Conservation (phyloP, 2,797 vertebrate species). For the Rallus crepitans region DNA sequence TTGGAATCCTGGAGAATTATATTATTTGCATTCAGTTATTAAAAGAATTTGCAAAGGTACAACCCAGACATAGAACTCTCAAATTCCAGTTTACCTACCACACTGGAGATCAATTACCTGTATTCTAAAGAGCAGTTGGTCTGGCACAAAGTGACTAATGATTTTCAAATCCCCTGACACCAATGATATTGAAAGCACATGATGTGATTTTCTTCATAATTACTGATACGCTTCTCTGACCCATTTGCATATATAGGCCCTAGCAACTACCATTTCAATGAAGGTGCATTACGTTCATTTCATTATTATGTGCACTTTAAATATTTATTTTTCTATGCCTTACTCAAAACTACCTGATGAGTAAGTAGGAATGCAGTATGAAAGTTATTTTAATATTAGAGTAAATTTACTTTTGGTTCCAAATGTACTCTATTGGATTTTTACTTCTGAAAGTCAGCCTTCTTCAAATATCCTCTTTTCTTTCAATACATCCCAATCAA, state of each 20-base stretch:
- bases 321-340: neutral
- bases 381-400: neutral
- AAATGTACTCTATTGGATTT: neutral
- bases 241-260: neutral
- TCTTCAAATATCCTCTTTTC: neutral
- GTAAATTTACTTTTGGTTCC: neutral
- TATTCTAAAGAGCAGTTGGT: neutral
- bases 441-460: neutral
- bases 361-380: neutral
- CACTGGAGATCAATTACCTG: neutral
- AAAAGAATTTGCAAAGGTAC: neutral
- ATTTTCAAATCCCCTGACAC: neutral
- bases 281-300: neutral
- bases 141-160: neutral
- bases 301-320: neutral
- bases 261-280: neutral
- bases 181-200: neutral
- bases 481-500: neutral
- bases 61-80: neutral
- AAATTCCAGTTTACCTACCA: neutral
- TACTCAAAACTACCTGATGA: neutral
- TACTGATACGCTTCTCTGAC: neutral
- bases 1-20: neutral
- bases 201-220: neutral
- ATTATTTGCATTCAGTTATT: neutral